Base-by-base conservation (phyloP, 2,113 vertebrate species). In the Xenus cinereus region DNA sequence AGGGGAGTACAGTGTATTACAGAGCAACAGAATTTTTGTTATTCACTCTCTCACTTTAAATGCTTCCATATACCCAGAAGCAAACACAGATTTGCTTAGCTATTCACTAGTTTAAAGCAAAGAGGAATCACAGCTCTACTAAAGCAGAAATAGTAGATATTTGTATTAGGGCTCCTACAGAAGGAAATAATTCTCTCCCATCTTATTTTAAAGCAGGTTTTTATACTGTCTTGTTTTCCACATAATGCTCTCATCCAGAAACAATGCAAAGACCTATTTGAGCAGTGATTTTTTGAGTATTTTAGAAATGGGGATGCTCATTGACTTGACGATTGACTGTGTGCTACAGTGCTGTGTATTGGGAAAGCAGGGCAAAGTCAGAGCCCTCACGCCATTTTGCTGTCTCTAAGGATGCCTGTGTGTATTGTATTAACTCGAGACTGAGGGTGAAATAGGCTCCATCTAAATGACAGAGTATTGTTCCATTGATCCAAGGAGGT, bases 21-120 rank as follows among this genome's bases (percentile, higher is more conserved):
- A 87, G 46, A 89, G 41, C 50, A 80, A 84, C 88, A 94, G 80
- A 85, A 85, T 78, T 95, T 93, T 78, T 88, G 66, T 85, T 88
- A 41, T 17, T 72, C 18, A 21, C 13, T 56, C 33, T 57, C 2
- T 67, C 14, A 69, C n/a, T 77, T 83, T n/a, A 77, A 77, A 51
- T 84, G 51, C 33, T 79, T 84, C n/a, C 4, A 14, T 89, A 48
- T 73, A 21, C 30, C 15, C 22, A 67, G 66, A 77, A 77, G 78
- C 64, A 72, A 89, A 39, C 14, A 32, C 30, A 82, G n/a, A 62
- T 41, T 87, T 82, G 26, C 51, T 69, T 69, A 66, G 79, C 39
- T 93, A 39, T 79, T 54, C 46, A 24, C 53, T 46, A 48, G 43
- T 16, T 39, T 73, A 75, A 93, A 77, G 33, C 11, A 78, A 92